Conservation (phyloP, 2,888 invertebrate species). For the Smittia sp. region DNA sequence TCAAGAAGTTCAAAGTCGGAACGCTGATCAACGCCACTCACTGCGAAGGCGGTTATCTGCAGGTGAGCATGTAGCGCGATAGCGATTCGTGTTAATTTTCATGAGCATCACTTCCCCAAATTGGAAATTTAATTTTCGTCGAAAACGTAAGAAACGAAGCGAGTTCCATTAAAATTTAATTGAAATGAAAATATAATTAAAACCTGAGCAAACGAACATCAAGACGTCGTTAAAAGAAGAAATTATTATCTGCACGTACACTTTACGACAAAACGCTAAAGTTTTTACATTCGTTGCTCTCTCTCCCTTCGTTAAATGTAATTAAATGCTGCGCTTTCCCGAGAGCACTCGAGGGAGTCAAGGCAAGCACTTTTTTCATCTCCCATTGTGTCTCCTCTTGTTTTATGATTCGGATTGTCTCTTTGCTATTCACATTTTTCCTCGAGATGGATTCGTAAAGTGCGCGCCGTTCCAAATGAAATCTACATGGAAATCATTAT, state of each 20-base stretch:
- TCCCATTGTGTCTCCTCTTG: no score
- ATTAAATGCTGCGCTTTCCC: slow-evolving; percentile 16
- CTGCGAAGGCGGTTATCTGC: slow-evolving; percentile 84
- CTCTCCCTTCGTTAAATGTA: not conserved
- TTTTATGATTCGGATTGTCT: slow-evolving; percentile 11
- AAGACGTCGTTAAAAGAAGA: slow-evolving; percentile 17
- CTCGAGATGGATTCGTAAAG: not conserved
- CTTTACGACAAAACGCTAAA: slow-evolving; percentile 10
- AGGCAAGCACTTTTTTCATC: not conserved
- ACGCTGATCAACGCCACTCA: slow-evolving; percentile 81
- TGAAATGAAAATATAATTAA: slow-evolving; percentile 37
- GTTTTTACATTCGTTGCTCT: not conserved
- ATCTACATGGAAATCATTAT: slow-evolving; percentile 30
- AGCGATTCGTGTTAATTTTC: not conserved
- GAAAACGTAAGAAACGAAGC: not conserved
- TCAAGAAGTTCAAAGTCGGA: slow-evolving; percentile 92
- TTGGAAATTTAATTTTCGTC: slow-evolving; percentile 10
- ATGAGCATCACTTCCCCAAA: not conserved
- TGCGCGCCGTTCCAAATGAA: slow-evolving; percentile 9
- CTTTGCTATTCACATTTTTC: not conserved
- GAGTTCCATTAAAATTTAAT: slow-evolving; percentile 35
- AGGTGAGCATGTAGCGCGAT: slow-evolving; percentile 59
- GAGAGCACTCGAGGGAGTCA: not conserved
- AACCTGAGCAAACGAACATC: slow-evolving; percentile 15
- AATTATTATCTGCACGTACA: slow-evolving; percentile 22